Percentiles rank a stretch among this genome's conserved stretches.
These are phyloP conservation scores for Nebria brevicollis DNA, from an alignment of 2,888 invertebrate species.

Conservation along the genomic window DNA sequence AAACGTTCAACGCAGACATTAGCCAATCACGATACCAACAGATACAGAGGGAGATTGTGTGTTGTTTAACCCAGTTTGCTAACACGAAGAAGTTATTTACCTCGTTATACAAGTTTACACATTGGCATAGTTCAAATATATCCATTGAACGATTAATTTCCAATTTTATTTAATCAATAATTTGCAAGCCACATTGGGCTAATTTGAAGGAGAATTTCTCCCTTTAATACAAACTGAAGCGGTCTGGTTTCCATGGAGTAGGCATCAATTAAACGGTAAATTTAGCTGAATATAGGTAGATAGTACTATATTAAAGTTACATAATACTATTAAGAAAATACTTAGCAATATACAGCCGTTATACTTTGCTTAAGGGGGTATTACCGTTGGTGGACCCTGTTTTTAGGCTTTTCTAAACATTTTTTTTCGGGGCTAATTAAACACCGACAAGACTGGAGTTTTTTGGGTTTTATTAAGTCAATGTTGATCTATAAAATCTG, in stretches of 20 bases:
- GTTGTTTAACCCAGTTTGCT: slow-evolving; percentile 24
- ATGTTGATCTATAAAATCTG: too few relatives aligned
- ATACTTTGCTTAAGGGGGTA: too few relatives aligned
- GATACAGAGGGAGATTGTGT: slow-evolving; percentile 10
- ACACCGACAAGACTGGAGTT: too few relatives aligned
- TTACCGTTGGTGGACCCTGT: too few relatives aligned
- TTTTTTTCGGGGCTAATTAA: too few relatives aligned
- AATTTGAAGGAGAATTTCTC: not conserved
- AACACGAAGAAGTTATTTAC: slow-evolving; percentile 15
- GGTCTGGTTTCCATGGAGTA: not conserved
- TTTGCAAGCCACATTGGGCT: not conserved
- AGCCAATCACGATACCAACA: slow-evolving; percentile 30
- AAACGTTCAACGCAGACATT: slow-evolving; percentile 27
- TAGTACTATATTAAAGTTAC: too few relatives aligned
- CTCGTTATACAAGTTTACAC: slow-evolving; percentile 21
- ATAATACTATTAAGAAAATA: too few relatives aligned
- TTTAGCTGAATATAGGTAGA: too few relatives aligned
- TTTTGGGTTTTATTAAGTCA: too few relatives aligned
- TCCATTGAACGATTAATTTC: not conserved
- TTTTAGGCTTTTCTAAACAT: too few relatives aligned
- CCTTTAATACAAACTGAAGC: not conserved
- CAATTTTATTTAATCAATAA: not conserved
- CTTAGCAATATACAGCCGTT: too few relatives aligned
- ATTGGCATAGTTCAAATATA: slow-evolving; percentile 12
- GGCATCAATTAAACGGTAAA: not conserved